Evolutionary conservation across 2,113 vertebrate genomes (phyloP), one percentile per base, ranked within the genome.

Genomic region (Actinemys pallida): DNA sequence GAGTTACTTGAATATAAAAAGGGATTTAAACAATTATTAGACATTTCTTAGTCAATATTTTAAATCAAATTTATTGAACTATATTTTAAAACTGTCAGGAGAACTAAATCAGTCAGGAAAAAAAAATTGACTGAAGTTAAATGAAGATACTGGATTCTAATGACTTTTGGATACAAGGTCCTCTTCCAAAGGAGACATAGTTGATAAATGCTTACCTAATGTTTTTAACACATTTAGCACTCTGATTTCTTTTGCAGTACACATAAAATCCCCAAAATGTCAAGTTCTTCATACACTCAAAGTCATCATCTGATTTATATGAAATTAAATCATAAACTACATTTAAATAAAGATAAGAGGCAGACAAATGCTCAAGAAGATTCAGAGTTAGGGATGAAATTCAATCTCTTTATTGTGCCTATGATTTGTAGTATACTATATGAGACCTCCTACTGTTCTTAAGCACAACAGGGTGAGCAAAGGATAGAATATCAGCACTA

Each of bases 211-310:
- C 97, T 98, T 97, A 98, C 97, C 96, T 99, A 98, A 99, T 98
- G 98, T 91, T 97, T 98, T 98, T 98, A 98, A 98, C 98, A 98
- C 93, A 98, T 98, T 98, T 98, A 96, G 97, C 87, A 88, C 93
- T 97, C 97, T 97, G 94, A 98, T 98, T 98, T 96, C 94, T 98
- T 97, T 93, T 96, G 92, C 97, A 98, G 97, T 84, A 82, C 59
- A 78, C n/a, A 91, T 29, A 90, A 84, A 50, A 13, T 83, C 72
- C 81, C 92, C 88, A 83, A 92, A 93, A 89, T 62, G 85, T 84
- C 10, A 75, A 89, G 42, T 75, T 89, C 83, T 86, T 84, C 85
- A 94, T 13, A 81, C 45, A 84, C 95, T 94, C 87, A 8, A 42
- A 93, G 31, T 52, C n/a, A 87, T 86, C 3, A 5, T 10, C 1